Evolutionary conservation across 2,797 vertebrate species (phyloP), one percentile per base, ranked within the genome.

Genomic region (Helicolenus hilgendorfi): DNA sequence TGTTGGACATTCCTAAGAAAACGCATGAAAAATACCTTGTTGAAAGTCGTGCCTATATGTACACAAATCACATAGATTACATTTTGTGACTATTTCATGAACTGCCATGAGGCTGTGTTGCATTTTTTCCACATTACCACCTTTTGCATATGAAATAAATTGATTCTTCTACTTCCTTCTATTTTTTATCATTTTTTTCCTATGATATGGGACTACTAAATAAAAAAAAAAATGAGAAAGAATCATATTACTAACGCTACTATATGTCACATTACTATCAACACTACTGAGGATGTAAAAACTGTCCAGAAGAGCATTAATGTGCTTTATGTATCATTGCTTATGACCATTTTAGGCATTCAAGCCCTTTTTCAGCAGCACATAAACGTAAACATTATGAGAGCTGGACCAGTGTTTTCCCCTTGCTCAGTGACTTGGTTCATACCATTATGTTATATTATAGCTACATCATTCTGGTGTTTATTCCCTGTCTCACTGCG

Each of bases 401-500:
- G 11, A 70, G 29, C 26, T n/a, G 22, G 11, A 41, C 20, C 31
- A 65, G 11, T 22, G 36, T 80, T 72, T 55, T 36, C 60, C 75
- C 4, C 53, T 27, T 78, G 64, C 62, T 79, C 7, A 29, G 35
- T 55, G 35, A 83, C 31, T 69, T 38, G 68, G 22, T 56, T 38
- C 22, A 36, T 31, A 4, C 8, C 7, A 56, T 79, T 60, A 45
- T n/a, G 65, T 41, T 59, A 13, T 9, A 71, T 70, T 33, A 60
- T 14, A 36, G 55, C 31, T 55, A 15, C 31, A 62, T 75, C 60
- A 67, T 80, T 35, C 59, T 67, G 38, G 5, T 45, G 22, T 77
- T 84, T 69, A 38, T 80, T 59, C 79, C 15, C 33, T n/a, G 60
- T 69, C 81, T 77, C 60, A 65, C 27, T 58, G 67, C 27, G 36